phyloP scores from a whole-genome alignment of 2,113 vertebrate genomes.

The Oryzias curvinotus region DNA sequence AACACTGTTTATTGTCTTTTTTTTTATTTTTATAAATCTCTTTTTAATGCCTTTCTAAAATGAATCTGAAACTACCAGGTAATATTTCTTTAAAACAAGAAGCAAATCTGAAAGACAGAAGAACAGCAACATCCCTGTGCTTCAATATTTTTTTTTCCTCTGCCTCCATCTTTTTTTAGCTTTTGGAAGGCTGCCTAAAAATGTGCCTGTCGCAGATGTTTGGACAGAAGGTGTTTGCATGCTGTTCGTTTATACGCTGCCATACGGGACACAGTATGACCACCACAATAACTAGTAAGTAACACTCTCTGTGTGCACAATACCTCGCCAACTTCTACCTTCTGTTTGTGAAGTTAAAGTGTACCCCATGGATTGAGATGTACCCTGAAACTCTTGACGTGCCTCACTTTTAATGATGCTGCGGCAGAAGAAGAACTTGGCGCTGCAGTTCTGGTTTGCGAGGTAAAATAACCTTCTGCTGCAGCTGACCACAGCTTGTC shows the following conservation, averaged over 20 bases:
- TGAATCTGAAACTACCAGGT: no score
- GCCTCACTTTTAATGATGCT: slow-evolving; percentile 66
- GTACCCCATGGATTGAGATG: slow-evolving; percentile 89
- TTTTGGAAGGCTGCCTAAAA: slow-evolving; percentile 98
- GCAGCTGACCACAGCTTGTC: slow-evolving; percentile 39
- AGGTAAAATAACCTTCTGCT: slow-evolving; percentile 37
- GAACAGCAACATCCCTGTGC: slow-evolving; percentile 47
- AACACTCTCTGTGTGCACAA: slow-evolving; percentile 88
- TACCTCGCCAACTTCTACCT: slow-evolving; percentile 86
- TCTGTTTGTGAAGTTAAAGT: slow-evolving; percentile 85
- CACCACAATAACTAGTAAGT: slow-evolving; percentile 99
- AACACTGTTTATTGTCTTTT: no score
- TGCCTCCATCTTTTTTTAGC: slow-evolving; percentile 68
- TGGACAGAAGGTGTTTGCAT: slow-evolving; percentile 99
- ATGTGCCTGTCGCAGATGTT: slow-evolving; percentile 98
- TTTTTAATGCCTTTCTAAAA: no score
- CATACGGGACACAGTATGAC: slow-evolving; percentile 99
- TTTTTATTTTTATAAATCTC: no score
- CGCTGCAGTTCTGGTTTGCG: slow-evolving; percentile 12
- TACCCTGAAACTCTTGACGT: slow-evolving; percentile 90
- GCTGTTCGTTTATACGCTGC: slow-evolving; percentile 95
- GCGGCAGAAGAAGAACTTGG: slow-evolving; percentile 31
- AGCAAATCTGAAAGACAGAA: slow-evolving; percentile 31
- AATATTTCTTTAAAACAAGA: no score
- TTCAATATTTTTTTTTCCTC: slow-evolving; percentile 70